phyloP scores from a whole-genome alignment of 2,113 vertebrate species.

The Python bivittatus region DNA sequence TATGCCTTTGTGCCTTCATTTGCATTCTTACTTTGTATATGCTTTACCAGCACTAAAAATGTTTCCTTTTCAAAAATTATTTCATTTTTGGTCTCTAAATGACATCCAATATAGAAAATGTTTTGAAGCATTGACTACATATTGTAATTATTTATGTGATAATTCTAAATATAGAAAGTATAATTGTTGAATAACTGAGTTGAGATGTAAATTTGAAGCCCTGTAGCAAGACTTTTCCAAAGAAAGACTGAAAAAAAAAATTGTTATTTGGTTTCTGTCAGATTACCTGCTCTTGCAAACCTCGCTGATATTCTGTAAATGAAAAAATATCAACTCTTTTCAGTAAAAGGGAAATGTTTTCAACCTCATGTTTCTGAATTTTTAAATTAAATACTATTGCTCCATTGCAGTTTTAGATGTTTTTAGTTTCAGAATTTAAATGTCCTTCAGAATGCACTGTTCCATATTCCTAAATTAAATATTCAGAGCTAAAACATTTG shows the following conservation, averaged over 20 bases:
- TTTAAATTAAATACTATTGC: not conserved
- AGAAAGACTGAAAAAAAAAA: not conserved
- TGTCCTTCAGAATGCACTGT: not conserved
- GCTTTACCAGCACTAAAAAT: not conserved
- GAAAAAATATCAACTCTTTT: not conserved
- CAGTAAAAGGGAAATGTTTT: slow-evolving; percentile 25
- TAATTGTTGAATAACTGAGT: not conserved
- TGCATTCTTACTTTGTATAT: not conserved
- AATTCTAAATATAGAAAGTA: not conserved
- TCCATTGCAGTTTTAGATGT: not conserved
- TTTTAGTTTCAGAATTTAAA: not conserved
- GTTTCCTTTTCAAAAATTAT: slow-evolving; percentile 7
- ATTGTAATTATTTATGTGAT: slow-evolving; percentile 14
- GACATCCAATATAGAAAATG: not conserved
- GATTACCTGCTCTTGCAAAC: not conserved
- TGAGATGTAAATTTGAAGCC: not conserved
- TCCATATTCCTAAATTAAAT: not conserved
- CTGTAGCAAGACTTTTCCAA: not conserved
- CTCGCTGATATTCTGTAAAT: not conserved
- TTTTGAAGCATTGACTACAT: slow-evolving; percentile 19
- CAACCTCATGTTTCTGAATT: not conserved
- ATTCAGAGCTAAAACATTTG: not conserved
- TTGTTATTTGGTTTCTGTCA: slow-evolving; percentile 8
- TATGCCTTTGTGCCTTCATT: not conserved
- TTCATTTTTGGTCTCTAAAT: not conserved